Base-by-base conservation (phyloP, 2,888 invertebrate genomes). In the Caenorhabditis sp. region DNA sequence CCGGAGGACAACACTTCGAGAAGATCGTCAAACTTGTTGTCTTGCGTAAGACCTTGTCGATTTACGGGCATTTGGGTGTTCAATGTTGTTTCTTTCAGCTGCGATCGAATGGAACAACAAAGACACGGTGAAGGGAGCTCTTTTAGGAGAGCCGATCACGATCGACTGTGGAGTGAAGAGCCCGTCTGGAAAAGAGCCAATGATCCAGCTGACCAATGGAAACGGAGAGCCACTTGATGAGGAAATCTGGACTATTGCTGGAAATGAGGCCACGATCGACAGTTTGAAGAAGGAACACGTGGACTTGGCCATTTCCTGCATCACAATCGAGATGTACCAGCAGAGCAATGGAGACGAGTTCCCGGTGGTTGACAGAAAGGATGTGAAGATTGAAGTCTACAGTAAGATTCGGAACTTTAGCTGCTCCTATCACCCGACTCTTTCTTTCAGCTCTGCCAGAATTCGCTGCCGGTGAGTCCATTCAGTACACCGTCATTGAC, bases 81-180 rank as follows among this genome's bases (percentile, higher is more conserved):
- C 9, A 15, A 4, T 37, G 27, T 20, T 22, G 8, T 15, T 11
- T 7, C n/a, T 55, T 81, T 74, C 50, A 81, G 81, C 71, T n/a
- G 68, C 80, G n/a, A 81, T 87, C 41, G 73, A 81, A 48, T 87
- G 87, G 87, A 76, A 63, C 8, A 78, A 82, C 43, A 50, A 77
- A 13, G 61, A 71, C 6, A 75, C 76, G 8, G 61, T 56, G 11
- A 82, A 80, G 13, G 87, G 87, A 22, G 87, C 78, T 5, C 73
- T 83, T 45, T 66, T 84, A 7, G 85, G 85, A 24, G 85, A 86
- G 59, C 82, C 86, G 3, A 48, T 87, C 53, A 87, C 83, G 7
- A 66, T 87, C 24, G 85, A 87, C 66, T 87, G 87, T 65, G 82
- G 82, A 6, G 83, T 85, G 1, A 70, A 62, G 15, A 50, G 65